Conservation (phyloP, 2,797 vertebrate species). For the Sylvia borin region DNA sequence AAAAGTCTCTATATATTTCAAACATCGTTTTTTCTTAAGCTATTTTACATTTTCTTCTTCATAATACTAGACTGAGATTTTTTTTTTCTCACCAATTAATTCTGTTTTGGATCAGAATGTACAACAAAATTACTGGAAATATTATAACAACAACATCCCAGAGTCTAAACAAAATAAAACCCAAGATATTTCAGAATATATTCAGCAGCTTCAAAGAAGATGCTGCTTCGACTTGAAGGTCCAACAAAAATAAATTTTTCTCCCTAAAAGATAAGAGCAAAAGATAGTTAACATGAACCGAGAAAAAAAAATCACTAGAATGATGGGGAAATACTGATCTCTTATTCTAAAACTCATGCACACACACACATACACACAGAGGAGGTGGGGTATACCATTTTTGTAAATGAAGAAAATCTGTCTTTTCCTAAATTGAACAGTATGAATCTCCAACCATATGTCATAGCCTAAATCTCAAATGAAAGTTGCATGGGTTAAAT, state of each 20-base stretch:
- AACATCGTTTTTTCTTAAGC: background rate
- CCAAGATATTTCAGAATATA: background rate
- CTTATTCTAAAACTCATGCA: background rate
- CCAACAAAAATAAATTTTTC: background rate
- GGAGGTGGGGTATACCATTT: background rate
- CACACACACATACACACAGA: background rate
- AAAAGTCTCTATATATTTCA: background rate
- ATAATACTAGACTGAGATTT: background rate
- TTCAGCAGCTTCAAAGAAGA: background rate
- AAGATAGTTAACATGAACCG: background rate
- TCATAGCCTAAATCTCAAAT: conserved; percentile 8
- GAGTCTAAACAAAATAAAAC: conserved; percentile 19
- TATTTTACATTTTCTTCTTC: background rate
- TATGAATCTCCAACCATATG: background rate
- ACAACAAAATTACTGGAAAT: conserved; percentile 18
- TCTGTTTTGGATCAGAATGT: background rate
- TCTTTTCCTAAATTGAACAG: background rate
- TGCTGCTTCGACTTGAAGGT: background rate
- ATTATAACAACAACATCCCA: background rate
- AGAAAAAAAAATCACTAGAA: background rate
- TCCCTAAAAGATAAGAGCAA: background rate
- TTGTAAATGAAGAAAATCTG: background rate
- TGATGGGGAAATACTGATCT: background rate
- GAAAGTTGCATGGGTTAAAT: conserved; percentile 10
- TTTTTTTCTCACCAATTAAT: background rate